Conservation (phyloP, 2,888 invertebrate genomes). For the Anthophora plumipes region DNA sequence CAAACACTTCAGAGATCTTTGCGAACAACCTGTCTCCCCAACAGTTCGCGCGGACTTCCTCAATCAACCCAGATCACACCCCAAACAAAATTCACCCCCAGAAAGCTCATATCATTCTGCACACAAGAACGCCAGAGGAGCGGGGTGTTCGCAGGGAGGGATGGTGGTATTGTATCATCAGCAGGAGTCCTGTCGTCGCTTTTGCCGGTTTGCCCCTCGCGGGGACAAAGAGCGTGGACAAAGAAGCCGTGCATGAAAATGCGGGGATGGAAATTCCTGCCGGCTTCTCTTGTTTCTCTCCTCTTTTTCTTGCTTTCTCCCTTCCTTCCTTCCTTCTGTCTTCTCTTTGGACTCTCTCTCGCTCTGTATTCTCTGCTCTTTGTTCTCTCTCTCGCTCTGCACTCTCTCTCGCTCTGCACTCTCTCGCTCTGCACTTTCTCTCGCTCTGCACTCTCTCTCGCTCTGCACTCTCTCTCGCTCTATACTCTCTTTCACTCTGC, state of each 20-base stretch:
- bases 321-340: no score
- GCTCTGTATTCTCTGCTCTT: no score
- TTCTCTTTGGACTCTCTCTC: no score
- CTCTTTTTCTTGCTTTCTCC: no score
- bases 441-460: no score
- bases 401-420: neutral
- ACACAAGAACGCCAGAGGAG: neutral
- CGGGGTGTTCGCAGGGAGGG: neutral
- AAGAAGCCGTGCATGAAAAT: constrained; percentile 19
- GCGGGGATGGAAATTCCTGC: constrained; percentile 43
- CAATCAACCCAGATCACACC: no score
- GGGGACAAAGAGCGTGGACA: constrained; percentile 1
- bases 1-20: no score
- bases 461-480: no score
- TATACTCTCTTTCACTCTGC: no score
- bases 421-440: neutral
- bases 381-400: neutral
- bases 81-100: neutral
- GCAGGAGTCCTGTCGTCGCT: constrained; percentile 12
- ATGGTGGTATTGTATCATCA: constrained; percentile 14
- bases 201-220: constrained; percentile 3
- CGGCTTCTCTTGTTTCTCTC: constrained; percentile 15
- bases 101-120: neutral
- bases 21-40: no score
- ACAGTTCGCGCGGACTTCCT: no score